phyloP scores from a whole-genome alignment of 2,797 vertebrate species.

The Decapterus maruadsi region DNA sequence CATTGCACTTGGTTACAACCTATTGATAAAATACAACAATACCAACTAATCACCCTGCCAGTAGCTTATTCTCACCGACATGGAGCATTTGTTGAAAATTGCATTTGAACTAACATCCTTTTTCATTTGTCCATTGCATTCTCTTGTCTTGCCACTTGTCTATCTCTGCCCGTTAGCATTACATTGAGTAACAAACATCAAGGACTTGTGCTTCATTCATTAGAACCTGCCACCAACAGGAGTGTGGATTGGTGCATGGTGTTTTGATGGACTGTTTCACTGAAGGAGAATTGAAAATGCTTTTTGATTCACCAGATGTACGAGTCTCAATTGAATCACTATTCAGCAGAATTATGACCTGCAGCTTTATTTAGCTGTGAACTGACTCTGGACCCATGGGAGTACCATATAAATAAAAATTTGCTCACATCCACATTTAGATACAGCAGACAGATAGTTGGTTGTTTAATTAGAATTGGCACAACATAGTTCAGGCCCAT shows the following conservation, averaged over 20 bases:
- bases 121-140: too few relatives aligned
- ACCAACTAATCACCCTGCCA: background rate
- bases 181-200: conserved; percentile 3
- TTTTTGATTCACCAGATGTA: conserved; percentile 46
- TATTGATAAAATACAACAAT: background rate
- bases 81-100: background rate
- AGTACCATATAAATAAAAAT: conserved; percentile 58
- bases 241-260: background rate
- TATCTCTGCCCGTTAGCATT: background rate
- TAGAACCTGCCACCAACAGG: background rate
- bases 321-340: conserved; percentile 42
- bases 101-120: too few relatives aligned
- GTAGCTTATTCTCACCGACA: background rate
- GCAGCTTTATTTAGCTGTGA: conserved; percentile 62
- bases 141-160: background rate
- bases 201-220: background rate
- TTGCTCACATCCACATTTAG: conserved; percentile 48
- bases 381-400: conserved; percentile 48
- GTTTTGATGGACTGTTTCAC: conserved; percentile 28
- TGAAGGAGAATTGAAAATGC: conserved; percentile 10
- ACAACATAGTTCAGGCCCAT: conserved; percentile 10
- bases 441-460: conserved; percentile 39
- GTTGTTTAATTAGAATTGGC: conserved; percentile 47
- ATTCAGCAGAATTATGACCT: conserved; percentile 51
- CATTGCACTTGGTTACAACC: background rate